Evolutionary conservation across 53 echinoderm and acorn worm genomes (phyloP), one percentile per base, ranked within the genome.

Genomic region (Mesocentrotus franciscanus): DNA sequence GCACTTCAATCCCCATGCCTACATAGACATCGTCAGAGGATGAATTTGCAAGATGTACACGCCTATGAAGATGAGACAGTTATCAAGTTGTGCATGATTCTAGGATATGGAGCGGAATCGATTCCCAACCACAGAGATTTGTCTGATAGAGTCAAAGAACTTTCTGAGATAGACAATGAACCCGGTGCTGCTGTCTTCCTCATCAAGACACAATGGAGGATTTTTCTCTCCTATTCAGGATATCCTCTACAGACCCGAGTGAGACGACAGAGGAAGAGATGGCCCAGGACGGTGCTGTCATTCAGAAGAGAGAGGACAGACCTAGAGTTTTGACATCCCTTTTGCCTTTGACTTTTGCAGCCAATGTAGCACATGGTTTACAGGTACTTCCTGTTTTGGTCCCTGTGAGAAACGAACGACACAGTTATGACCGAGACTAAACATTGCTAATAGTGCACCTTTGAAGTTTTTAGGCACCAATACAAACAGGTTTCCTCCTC

Each of bases 361-460:
- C 0, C 0, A 56, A 85, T 58, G 58, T 56, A 56, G n/a, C 34
- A 56, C 58, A 56, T 57, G 58, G 85, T 56, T 85, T 85, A 85
- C 85, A 85, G 85, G 58, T 87, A 87, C 87, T 87, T 87, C 87
- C 87, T 87, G n/a, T 58, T 87, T 87, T 11, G 39, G 87, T 57
- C 87, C 58, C n/a, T 58, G 87, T 87, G 87, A 58, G 87, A 87
- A 87, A 57, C 87, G 29, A 87, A 87, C 8, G 58, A n/a, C 87
- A 87, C 9, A 26, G 58, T 87, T 87, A 11, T 29, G 12, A 17
- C 20, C 17, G 20, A 15, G 36, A 79, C 81, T 36, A 36, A 87
- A n/a, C 12, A 56, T 58, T 27, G 27, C 24, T 58, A 87, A 85
- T 22, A 85, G 18, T 49, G 49, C 49, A 49, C 49, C 6, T 49